phyloP scores from a whole-genome alignment of 1,140 invertebrate species.

The Maniola jurtina region DNA sequence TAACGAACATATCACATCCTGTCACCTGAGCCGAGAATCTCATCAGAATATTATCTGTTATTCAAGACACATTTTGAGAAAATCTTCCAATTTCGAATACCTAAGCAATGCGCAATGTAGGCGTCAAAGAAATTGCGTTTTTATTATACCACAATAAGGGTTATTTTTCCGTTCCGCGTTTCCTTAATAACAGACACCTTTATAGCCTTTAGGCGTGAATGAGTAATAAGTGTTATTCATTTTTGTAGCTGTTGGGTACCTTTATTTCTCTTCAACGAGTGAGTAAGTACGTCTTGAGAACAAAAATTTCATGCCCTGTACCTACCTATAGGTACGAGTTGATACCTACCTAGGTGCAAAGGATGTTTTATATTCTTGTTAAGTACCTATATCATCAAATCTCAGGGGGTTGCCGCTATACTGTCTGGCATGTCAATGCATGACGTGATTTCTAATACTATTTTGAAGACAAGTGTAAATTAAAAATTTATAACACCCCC shows the following conservation, averaged over 20 bases:
- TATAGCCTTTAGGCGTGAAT: background rate
- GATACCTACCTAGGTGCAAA: too few species aligned
- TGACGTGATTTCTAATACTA: too few species aligned
- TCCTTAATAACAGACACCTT: background rate
- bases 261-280: background rate
- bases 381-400: too few species aligned
- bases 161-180: background rate
- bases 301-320: background rate
- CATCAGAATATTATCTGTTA: constrained; percentile 15
- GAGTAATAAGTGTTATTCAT: background rate
- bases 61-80: constrained; percentile 11
- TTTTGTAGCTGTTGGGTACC: background rate
- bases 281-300: background rate
- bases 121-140: background rate
- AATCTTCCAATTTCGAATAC: background rate
- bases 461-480: too few species aligned
- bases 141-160: background rate
- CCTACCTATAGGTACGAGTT: too few species aligned
- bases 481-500: too few species aligned
- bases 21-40: constrained; percentile 3
- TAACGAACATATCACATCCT: background rate
- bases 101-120: background rate
- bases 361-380: too few species aligned
- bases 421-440: too few species aligned
- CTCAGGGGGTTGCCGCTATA: too few species aligned